Evolutionary conservation across 2,888 invertebrate species (phyloP), one percentile per base, ranked within the genome.

Genomic region (Apodemia zela): DNA sequence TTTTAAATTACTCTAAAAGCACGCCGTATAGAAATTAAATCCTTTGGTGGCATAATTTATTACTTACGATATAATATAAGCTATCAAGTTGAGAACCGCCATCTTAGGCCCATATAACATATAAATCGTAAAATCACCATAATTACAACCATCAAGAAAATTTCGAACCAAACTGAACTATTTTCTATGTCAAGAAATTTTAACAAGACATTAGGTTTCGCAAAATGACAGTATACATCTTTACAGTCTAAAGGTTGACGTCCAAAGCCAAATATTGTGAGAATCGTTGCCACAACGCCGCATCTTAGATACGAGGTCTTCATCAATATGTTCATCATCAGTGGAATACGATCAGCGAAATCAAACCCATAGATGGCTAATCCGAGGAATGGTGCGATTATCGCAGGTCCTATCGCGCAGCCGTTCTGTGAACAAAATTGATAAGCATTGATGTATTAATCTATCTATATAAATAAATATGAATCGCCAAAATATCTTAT

Each of bases 291-390:
- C 15, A 94, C 94, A 3, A 94, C 93, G 0, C 94, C 94, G 68
- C 94, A 93, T 21, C 95, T 89, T 69, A 95, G 92, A 80, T 94
- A 95, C 29, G 94, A 95, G 6, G 93, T 90, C 76, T 94, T 94
- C 93, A 95, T 94, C 4, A 94, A 69, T 5, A 93, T 80, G 76
- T 93, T 92, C 93, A 95, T 94, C 21, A 92, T 71, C 5, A 90
- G 79, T 0, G 94, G 93, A 64, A 95, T 94, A 68, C 93, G 85
- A 54, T 92, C 89, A 0, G 95, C 94, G 82, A 95, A 95, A 78
- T 95, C 95, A 69, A 95, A 95, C 0, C 95, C 95, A 78, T 95
- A 95, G 66, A 94, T 93, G 0, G 94, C 95, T 17, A 95, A 80
- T 1, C 95, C 95, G 63, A 95, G 92, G 72, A 94, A 93, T 0